A percentile compares a stretch with the other conserved stretches of the same genome.
phyloP scores from a whole-genome alignment of 35 echinoderm and acorn worm species.

The Apostichopus japonicus region DNA sequence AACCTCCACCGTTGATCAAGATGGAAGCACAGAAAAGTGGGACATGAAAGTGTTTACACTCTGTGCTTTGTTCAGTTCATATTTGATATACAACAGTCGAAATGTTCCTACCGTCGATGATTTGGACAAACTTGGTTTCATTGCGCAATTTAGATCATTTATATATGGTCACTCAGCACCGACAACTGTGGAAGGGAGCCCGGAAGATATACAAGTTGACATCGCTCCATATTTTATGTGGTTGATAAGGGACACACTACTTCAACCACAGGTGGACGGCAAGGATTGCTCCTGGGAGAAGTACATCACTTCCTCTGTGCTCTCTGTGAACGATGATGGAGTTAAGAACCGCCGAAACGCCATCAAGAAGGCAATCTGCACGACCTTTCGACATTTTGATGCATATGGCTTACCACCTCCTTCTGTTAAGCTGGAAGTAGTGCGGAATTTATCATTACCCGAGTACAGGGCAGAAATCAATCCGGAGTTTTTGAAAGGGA shows the following conservation, averaged over 20 bases:
- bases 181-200: neutral
- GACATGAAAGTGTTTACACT: conserved; percentile 1
- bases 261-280: conserved; percentile 9
- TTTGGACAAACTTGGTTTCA: conserved; percentile 28
- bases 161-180: neutral
- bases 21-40: conserved; percentile 1
- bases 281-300: neutral
- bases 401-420: conserved; percentile 5
- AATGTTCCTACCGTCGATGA: neutral
- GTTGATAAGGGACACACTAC: neutral
- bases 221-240: conserved; percentile 21
- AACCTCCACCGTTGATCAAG: conserved; percentile 4
- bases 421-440: neutral
- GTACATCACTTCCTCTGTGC: neutral
- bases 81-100: conserved; percentile 26
- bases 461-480: neutral
- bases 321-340: neutral
- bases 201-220: neutral
- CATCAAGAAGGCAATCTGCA: neutral
- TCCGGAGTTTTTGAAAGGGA: neutral
- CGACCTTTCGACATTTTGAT: neutral
- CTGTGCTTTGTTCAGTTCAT: conserved; percentile 28
- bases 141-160: conserved; percentile 18
- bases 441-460: conserved; percentile 7
- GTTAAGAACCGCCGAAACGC: neutral